Evolutionary conservation across 2,113 vertebrate species (phyloP).

Genomic region (Protobothrops flavoviridis): DNA sequence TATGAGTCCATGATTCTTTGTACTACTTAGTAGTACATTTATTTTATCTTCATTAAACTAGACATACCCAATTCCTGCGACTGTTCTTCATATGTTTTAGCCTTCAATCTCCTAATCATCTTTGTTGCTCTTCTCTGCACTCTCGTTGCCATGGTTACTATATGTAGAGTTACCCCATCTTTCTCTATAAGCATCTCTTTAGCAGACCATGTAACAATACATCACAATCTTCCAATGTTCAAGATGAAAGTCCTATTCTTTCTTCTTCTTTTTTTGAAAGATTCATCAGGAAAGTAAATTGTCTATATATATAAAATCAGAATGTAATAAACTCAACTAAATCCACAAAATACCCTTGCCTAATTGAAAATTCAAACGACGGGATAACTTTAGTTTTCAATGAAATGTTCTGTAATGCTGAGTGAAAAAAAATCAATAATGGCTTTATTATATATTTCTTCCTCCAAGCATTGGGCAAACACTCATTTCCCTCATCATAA

Average conservation of each 20-base stretch:
- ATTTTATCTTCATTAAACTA: too few species aligned
- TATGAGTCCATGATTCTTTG: too few species aligned
- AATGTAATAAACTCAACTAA: conserved; percentile 55
- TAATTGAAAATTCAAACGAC: conserved; percentile 70
- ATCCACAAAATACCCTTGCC: conserved; percentile 53
- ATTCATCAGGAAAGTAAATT: conserved; percentile 13
- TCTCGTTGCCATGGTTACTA: not conserved
- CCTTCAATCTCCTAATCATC: too few species aligned
- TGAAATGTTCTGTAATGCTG: conserved; percentile 58
- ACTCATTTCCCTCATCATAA: conserved; percentile 52
- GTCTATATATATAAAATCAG: conserved; percentile 56
- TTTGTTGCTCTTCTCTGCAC: too few species aligned
- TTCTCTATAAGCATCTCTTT: not conserved
- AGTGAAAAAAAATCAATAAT: conserved; percentile 69
- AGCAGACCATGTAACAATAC: conserved; percentile 9
- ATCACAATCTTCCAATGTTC: not conserved
- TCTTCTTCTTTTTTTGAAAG: conserved; percentile 24
- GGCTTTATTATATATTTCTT: conserved; percentile 64
- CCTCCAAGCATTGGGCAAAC: conserved; percentile 54
- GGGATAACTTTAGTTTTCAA: conserved; percentile 54
- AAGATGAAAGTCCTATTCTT: conserved; percentile 23
- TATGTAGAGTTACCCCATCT: too few species aligned
- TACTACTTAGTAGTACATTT: too few species aligned
- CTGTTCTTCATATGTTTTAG: too few species aligned
- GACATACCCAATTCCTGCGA: too few species aligned